phyloP scores from a whole-genome alignment of 2,888 invertebrate genomes.

The Polydesmus complanatus region DNA sequence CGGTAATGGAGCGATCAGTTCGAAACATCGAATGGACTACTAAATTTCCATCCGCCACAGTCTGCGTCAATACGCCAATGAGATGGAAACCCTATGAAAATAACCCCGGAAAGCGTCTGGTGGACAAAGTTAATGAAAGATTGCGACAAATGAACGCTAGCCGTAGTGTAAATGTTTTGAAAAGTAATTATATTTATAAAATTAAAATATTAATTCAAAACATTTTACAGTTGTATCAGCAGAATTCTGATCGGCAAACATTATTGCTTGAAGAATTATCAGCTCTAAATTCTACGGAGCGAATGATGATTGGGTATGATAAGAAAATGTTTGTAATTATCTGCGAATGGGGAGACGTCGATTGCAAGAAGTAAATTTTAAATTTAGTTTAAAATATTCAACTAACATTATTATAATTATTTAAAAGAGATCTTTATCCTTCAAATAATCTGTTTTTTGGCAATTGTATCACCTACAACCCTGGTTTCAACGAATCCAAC shows the following conservation, averaged over 20 bases:
- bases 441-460: constrained; percentile 11
- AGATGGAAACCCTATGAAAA: not conserved
- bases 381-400: not conserved
- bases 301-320: not conserved
- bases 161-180: not conserved
- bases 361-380: not conserved
- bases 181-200: not conserved
- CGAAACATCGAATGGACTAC: constrained; percentile 4
- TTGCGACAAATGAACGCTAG: not conserved
- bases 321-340: not conserved
- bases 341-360: not conserved
- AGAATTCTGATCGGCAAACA: not conserved
- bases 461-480: constrained; percentile 11
- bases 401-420: not conserved
- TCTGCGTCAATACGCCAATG: constrained; percentile 1
- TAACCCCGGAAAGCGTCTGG: not conserved
- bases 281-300: not conserved
- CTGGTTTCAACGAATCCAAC: not conserved
- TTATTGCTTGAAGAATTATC: not conserved
- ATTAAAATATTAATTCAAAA: not conserved
- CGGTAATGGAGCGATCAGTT: not conserved
- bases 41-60: constrained; percentile 1
- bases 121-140: not conserved
- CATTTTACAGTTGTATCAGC: not conserved
- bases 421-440: not conserved